Base-by-base conservation (phyloP, 1,140 invertebrate genomes). In the Idris sp. region DNA sequence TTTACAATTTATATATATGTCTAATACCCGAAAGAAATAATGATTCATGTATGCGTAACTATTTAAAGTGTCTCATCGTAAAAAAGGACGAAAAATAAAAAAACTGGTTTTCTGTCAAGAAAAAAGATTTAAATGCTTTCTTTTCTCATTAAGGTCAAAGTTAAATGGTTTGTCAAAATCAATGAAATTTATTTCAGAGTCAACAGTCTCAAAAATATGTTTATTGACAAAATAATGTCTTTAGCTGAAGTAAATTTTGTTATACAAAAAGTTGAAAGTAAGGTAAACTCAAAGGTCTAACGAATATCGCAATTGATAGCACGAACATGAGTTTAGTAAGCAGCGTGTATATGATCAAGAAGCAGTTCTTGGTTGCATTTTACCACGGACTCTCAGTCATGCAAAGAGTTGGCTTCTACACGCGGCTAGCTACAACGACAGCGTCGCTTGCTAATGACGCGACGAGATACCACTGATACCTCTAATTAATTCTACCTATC, bases 401-500 rank as follows among this genome's bases (percentile, higher is more conserved):
- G 75, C 75, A 69, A 73, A n/a, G n/a, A 77, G 53, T 65, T 64
- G 54, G n/a, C n/a, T n/a, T 69, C 65, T 74, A 77, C 75, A 74
- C 49, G 67, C 44, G 68, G 56, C 58, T 73, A 64, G 59, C 56
- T 68, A 74, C 71, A 74, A 71, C 75, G 75, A 73, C 69, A 77
- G 78, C 72, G 62, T 78, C 67, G 72, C 74, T 80, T 76, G 77
- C 80, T 81, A 82, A 80, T 82, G 80, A 80, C 80, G 76, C 76
- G 53, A 73, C 67, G 68, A 80, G 80, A 82, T 82, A 82, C 75
- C 74, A 76, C 74, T 65, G 77, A 82, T 82, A 82, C 74, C 77
- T 76, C 77, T 80, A 82, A 82, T 82, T 82, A 82, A 82, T 82
- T 80, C 80, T 73, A 78, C 74, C 74, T 80, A 78, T 80, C 78